phyloP scores from a whole-genome alignment of 1,140 invertebrate species.

The Drosophila serrata region DNA sequence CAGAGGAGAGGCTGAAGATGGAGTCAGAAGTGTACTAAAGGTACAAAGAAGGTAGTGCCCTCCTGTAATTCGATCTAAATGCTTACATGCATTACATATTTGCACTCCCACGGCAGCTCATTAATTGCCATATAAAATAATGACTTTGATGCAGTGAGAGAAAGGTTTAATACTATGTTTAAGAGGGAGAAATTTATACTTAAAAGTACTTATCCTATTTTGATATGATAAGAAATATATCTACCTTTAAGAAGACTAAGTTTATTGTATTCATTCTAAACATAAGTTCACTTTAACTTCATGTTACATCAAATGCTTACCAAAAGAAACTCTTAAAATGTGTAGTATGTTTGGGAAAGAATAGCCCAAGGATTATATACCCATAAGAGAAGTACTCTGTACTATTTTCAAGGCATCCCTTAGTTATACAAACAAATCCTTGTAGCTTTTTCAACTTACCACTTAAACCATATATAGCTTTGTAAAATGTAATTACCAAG shows the following conservation, averaged over 20 bases:
- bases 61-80: conserved; percentile 42
- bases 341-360: too few relatives aligned
- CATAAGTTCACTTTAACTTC: neutral
- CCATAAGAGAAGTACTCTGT: neutral
- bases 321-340: too few relatives aligned
- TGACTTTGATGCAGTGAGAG: conserved; percentile 37
- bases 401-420: neutral
- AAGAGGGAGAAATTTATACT: neutral
- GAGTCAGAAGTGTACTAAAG: neutral
- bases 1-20: neutral
- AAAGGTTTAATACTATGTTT: conserved; percentile 1
- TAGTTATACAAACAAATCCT: neutral
- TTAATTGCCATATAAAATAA: conserved; percentile 80
- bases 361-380: too few relatives aligned
- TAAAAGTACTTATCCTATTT: neutral
- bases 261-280: neutral
- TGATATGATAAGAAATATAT: neutral
- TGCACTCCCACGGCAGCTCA: conserved; percentile 68
- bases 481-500: conserved; percentile 6
- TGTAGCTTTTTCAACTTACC: neutral
- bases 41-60: conserved; percentile 5
- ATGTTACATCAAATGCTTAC: neutral
- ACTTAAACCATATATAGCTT: neutral
- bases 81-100: conserved; percentile 61
- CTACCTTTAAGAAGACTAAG: too few relatives aligned